Evolutionary conservation across 2,888 invertebrate species (phyloP).

Genomic region (Sicus ferrugineus): DNA sequence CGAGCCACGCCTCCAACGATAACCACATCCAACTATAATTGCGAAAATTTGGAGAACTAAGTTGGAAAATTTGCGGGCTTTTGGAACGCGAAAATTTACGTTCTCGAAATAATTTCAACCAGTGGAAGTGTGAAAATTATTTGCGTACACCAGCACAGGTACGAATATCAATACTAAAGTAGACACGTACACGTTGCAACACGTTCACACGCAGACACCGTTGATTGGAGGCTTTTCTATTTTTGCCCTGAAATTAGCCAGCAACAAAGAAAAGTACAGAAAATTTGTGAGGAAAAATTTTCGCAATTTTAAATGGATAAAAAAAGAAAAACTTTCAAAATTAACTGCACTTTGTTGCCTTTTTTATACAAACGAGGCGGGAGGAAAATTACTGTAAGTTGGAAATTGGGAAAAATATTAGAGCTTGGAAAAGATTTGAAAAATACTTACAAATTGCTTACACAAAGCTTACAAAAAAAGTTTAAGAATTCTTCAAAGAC

Average conservation of each 20-base stretch:
- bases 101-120: conserved; percentile 4
- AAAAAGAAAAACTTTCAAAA: neutral
- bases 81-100: conserved; percentile 2
- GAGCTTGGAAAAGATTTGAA: no score
- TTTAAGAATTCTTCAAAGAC: no score
- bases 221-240: neutral
- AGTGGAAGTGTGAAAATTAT: conserved; percentile 12
- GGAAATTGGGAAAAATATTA: no score
- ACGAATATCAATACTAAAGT: no score
- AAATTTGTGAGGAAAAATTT: neutral
- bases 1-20: neutral
- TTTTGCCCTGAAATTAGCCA: neutral
- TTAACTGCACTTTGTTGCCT: no score
- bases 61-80: neutral
- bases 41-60: neutral
- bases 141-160: neutral
- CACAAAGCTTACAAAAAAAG: no score
- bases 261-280: no score
- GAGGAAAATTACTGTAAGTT: no score
- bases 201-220: neutral
- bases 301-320: no score
- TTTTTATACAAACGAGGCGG: no score
- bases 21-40: neutral
- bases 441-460: no score
- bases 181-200: neutral